Evolutionary conservation across 2,888 invertebrate genomes (phyloP).

Genomic region (Rhagonycha lutea): DNA sequence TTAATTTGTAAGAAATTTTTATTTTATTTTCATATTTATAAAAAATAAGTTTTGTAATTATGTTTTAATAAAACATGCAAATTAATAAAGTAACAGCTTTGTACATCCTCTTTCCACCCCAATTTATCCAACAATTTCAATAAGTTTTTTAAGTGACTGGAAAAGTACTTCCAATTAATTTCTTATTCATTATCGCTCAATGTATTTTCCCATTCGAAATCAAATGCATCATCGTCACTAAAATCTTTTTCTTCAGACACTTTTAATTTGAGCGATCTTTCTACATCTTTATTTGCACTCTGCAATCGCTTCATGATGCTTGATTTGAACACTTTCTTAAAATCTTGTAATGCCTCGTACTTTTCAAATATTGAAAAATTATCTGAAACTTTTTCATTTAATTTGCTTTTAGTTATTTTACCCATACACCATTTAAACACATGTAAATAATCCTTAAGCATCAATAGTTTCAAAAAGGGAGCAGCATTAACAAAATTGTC

Average conservation of each 20-base stretch:
- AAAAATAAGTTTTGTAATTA: not conserved
- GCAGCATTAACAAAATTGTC: conserved; percentile 50
- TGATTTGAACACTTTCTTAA: conserved; percentile 35
- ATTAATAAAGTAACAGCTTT: not conserved
- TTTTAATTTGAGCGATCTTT: not conserved
- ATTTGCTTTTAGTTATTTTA: conserved; percentile 32
- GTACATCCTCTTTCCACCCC: not conserved
- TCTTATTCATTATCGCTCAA: not conserved
- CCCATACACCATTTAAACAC: conserved; percentile 41
- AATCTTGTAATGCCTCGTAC: conserved; percentile 43
- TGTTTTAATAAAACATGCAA: not conserved
- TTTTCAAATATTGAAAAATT: conserved; percentile 43
- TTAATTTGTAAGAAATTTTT: not conserved
- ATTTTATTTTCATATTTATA: not conserved
- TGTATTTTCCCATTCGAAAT: not conserved
- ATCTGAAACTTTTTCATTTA: conserved; percentile 39
- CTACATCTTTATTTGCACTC: not conserved
- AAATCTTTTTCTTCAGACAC: conserved; percentile 11
- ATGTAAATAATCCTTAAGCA: conserved; percentile 43
- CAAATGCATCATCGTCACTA: conserved; percentile 5
- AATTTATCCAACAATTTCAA: too few relatives aligned
- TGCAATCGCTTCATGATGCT: conserved; percentile 1
- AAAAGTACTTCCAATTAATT: not conserved
- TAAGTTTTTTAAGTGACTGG: too few relatives aligned
- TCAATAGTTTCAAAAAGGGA: conserved; percentile 43